These are phyloP conservation scores for Lasius fuliginosus DNA, from an alignment of 2,888 invertebrate species.

Conservation along the genomic window DNA sequence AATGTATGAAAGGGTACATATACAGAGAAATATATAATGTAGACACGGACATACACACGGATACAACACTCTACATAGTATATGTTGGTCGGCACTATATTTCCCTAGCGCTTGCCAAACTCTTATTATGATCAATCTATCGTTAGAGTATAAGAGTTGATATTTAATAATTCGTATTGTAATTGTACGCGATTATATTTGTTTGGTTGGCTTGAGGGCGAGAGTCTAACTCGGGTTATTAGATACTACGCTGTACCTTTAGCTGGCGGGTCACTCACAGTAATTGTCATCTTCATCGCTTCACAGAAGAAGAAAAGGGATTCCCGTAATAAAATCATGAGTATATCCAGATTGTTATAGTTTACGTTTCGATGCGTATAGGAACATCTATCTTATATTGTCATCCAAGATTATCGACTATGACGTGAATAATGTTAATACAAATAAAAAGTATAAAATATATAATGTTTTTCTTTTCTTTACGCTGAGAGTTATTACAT, in stretches of 20 bases:
- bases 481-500: conserved; percentile 49
- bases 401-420: conserved; percentile 51
- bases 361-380: conserved; percentile 47
- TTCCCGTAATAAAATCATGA: conserved; percentile 47
- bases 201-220: conserved; percentile 86
- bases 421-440: conserved; percentile 41
- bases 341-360: conserved; percentile 52
- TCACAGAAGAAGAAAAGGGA: conserved; percentile 32
- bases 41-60: conserved; percentile 37
- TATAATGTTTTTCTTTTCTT: conserved; percentile 47
- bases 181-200: conserved; percentile 86
- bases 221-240: conserved; percentile 87
- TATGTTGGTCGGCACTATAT: conserved; percentile 58
- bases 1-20: conserved; percentile 6
- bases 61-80: conserved; percentile 38
- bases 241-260: conserved; percentile 87
- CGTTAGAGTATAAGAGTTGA: conserved; percentile 86
- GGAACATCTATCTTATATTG: conserved; percentile 3
- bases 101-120: conserved; percentile 62
- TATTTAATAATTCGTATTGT: conserved; percentile 86
- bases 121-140: conserved; percentile 84
- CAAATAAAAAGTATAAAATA: conserved; percentile 35
- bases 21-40: conserved; percentile 20
- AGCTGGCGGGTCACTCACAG: conserved; percentile 80
- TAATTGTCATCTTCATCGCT: conserved; percentile 40